Base-by-base conservation (phyloP, 1,140 invertebrate species). In the Drosophila kepulauana region DNA sequence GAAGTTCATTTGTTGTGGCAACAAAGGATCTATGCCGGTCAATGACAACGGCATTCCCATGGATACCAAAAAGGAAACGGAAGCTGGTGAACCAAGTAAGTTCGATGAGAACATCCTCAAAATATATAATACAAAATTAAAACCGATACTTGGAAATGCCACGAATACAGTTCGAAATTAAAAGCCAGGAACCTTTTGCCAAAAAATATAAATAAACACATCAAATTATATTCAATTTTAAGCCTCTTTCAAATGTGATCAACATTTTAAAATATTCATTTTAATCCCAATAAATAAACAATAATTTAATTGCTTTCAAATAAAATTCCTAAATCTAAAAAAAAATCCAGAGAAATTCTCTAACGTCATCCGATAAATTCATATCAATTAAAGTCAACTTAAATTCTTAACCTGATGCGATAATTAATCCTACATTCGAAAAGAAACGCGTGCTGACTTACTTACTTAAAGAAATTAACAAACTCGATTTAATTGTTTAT, bases 1-100 rank as follows among this genome's bases (percentile, higher is more conserved):
- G 70, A 77, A 59, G 69, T 49, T 73, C 5, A 43, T 61, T 11
- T 77, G 70, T 35, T 77, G 74, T 30, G 54, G 61, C 48, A 72
- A 52, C 33, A 65, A 72, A 33, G 68, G 67, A 33, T 52, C 68
- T 10, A 72, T 72, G 62, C 4, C 35, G 16, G 61, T 73, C 13
- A 66, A 61, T 10, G 46, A 46, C 1, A 71, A 54, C 11, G 46
- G 38, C 38, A 6, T 6, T 5, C 0, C 28, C 0, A n/a, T 48
- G 8, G 73, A 67, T 1, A 66, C 6, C 41, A 76, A 76, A 61
- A 76, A 76, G 69, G 74, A 66, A 56, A 62, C 46, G 1, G 57
- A 72, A 15, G 73, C 51, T 5, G 16, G 13, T 20, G 25, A 10
- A 5, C 63, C 28, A 72, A 72, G 74, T 76, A 56, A 76, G 74